Evolutionary conservation across 2,797 vertebrate species (phyloP).

Genomic region (Pangasius macronema): DNA sequence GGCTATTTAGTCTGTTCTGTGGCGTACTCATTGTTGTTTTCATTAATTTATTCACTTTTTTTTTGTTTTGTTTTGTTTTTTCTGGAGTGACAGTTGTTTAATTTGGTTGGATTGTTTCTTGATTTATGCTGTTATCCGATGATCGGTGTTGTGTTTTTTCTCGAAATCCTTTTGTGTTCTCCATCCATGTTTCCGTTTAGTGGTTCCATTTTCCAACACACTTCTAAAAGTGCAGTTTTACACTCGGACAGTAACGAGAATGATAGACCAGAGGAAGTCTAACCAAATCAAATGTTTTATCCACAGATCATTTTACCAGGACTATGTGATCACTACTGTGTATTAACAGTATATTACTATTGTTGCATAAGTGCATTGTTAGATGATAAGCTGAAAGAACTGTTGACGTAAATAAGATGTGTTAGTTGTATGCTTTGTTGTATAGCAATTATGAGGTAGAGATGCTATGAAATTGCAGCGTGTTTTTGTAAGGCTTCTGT

Average conservation of each 20-base stretch:
- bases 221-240: constrained; percentile 37
- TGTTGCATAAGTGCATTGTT: constrained; percentile 23
- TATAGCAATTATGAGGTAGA: constrained; percentile 24
- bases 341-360: constrained; percentile 16
- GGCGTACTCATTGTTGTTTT: constrained; percentile 67
- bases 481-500: constrained; percentile 54
- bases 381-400: constrained; percentile 8
- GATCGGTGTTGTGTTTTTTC: constrained; percentile 58
- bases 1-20: constrained; percentile 70
- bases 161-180: constrained; percentile 54
- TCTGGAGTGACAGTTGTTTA: constrained; percentile 56
- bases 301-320: constrained; percentile 40
- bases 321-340: constrained; percentile 2
- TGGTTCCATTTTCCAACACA: constrained; percentile 49
- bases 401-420: constrained; percentile 12
- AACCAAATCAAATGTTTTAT: constrained; percentile 45
- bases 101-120: constrained; percentile 58
- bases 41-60: constrained; percentile 29
- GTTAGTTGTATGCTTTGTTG: constrained; percentile 27
- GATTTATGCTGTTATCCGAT: constrained; percentile 53
- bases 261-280: constrained; percentile 56
- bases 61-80: background rate
- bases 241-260: constrained; percentile 35
- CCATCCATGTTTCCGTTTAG: constrained; percentile 58
- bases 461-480: constrained; percentile 24